Evolutionary conservation across 1,140 invertebrate species (phyloP), one percentile per base, ranked within the genome.

Genomic region (Copidosoma floridanum): DNA sequence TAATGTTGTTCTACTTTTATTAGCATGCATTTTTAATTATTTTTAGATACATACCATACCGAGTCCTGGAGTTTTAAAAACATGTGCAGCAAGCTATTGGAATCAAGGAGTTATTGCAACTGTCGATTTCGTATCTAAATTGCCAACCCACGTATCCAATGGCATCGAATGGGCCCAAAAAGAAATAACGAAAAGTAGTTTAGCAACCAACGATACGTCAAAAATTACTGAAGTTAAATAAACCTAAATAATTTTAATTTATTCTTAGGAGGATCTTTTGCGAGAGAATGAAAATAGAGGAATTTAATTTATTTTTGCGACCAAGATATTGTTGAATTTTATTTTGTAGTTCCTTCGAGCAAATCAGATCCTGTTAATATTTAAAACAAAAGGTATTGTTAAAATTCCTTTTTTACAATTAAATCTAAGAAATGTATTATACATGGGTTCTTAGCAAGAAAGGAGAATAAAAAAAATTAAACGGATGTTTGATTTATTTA

Each of bases 21-120:
- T n/a, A n/a, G n/a, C n/a, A n/a, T n/a, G n/a, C n/a, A n/a, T n/a
- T n/a, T 32, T 32, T 8, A 32, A 32, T 12, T 23, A 11, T 40
- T 50, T 51, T 12, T 20, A 55, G 43, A 48, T 47, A 2, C 29
- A 54, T 27, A 8, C 26, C 8, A 18, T 47, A 41, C 66, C 66
- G 24, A 68, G 38, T 51, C 21, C 61, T 20, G 47, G 41, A 7
- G 55, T 51, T 40, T 46, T 69, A 40, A 55, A 52, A 29, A 37
- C 32, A 26, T 65, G 57, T 41, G 26, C 57, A 21, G 38, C 40
- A 26, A 48, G 29, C 1, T 54, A 63, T 46, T 69, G 60, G 56
- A 67, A 67, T 41, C 65, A 63, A 32, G 61, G 59, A 18, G 68
- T 69, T 46, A 64, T 43, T 51, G 48, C 43, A 1, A 68, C 61